Base-by-base conservation (phyloP, 2,888 invertebrate species). In the Acanthosoma haemorrhoidale region DNA sequence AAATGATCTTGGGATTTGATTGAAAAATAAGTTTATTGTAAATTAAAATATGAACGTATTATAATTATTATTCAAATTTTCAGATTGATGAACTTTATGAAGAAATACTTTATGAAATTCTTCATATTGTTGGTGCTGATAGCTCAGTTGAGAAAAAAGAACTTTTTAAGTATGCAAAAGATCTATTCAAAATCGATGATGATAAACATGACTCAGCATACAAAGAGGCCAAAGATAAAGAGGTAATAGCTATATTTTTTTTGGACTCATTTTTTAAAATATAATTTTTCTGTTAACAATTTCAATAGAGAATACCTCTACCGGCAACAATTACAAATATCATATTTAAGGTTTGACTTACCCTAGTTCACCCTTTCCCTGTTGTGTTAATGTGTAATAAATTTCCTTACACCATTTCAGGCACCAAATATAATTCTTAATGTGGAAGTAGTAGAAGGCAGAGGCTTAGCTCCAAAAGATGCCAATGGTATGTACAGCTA, bases 71-170 rank as follows among this genome's bases (percentile, higher is more conserved):
- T 41, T 41, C 5, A 5, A 13, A 25, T 43, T 78, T 80, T 36
- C 82, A 92, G 91, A 88, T 92, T 77, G 93, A 94, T 79, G 92
- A 93, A 81, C 84, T 94, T 18, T 94, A 94, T 79, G 84, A 89
- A 77, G 92, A 92, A 80, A 84, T 94, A 71, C 81, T 94, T 71
- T 93, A 88, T 79, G 90, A 92, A 82, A 89, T 90, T 72, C 82
- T 90, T 72, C 91, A 94, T 81, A 91, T 91, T 81, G 88, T 93
- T 77, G 92, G 92, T 71, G 88, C 88, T 81, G 89, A 90, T 79
- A 86, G 87, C 38, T 89, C 90, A 75, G 85, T 89, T 38, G 87
- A 88, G 31, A 86, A 87, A 77, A 85, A 86, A 63, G 83, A 85
- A 1, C 82, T 92, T 76, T 83, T 92, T 77, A 84, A 87, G 41